Percentiles rank a stretch among this genome's conserved stretches.
These are phyloP conservation scores for Noctua comes DNA, from an alignment of 2,888 invertebrate genomes.

Conservation along the genomic window DNA sequence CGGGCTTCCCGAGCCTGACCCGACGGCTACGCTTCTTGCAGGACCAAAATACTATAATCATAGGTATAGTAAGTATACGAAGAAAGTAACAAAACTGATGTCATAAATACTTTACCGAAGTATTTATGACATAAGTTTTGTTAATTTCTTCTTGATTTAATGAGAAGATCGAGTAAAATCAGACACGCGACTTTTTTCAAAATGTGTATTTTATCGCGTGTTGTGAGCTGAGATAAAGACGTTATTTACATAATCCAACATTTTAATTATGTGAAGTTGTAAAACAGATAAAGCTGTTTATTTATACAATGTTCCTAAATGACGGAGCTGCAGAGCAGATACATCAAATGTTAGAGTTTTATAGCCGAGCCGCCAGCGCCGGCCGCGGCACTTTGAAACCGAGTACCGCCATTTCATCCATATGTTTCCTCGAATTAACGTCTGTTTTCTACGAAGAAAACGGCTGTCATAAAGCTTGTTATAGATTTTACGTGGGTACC, in stretches of 20 bases:
- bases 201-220: background rate
- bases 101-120: background rate
- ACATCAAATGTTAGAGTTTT: conserved; percentile 87
- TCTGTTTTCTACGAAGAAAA: conserved; percentile 90
- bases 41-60: conserved; percentile 5
- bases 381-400: conserved; percentile 87
- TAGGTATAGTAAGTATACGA: background rate
- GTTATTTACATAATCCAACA: conserved; percentile 67
- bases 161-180: background rate
- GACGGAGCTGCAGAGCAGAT: conserved; percentile 81
- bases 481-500: conserved; percentile 75
- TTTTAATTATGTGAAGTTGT: conserved; percentile 77
- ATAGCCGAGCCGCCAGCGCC: conserved; percentile 74
- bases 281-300: conserved; percentile 85
- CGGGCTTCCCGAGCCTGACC: conserved; percentile 75
- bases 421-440: conserved; percentile 90
- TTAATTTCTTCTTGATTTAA: too few relatives aligned
- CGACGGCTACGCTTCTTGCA: conserved; percentile 13
- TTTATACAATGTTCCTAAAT: conserved; percentile 82
- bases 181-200: background rate
- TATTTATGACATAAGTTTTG: too few relatives aligned
- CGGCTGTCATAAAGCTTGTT: conserved; percentile 85
- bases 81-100: background rate
- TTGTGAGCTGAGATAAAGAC: conserved; percentile 58
- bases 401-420: conserved; percentile 88